A percentile compares a stretch with the other conserved stretches of the same genome.
These are phyloP conservation scores for Pachymerium ferrugineum DNA, from an alignment of 2,888 invertebrate species.

Conservation along the genomic window DNA sequence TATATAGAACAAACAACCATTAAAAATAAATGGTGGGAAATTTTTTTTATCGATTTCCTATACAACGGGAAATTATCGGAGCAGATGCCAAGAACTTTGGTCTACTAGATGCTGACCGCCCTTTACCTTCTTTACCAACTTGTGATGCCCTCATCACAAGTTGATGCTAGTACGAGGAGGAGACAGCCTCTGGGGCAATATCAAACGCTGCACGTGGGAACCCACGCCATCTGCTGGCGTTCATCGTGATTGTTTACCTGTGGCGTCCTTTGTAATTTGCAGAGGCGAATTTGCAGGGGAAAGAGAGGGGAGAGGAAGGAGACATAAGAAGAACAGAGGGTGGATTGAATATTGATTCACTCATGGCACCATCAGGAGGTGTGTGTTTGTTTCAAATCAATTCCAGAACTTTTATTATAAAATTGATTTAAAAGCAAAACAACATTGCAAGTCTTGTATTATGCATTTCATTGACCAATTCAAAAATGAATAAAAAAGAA, in stretches of 20 bases:
- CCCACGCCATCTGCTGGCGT: slow-evolving; percentile 8
- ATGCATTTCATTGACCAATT: not conserved
- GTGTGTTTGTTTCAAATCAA: slow-evolving; percentile 3
- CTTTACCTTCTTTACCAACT: not conserved
- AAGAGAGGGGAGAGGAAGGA: too few relatives aligned
- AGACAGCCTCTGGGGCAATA: slow-evolving; percentile 1
- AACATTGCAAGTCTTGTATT: not conserved
- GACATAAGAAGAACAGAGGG: slow-evolving; percentile 8
- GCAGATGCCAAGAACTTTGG: slow-evolving; percentile 13
- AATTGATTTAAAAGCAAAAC: not conserved
- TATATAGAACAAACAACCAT: not conserved
- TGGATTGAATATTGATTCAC: slow-evolving; percentile 13
- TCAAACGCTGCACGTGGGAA: slow-evolving; percentile 13
- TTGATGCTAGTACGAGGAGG: not conserved
- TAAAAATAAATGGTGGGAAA: not conserved
- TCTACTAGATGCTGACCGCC: not conserved
- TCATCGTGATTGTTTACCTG: slow-evolving; percentile 8
- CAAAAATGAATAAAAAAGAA: not conserved
- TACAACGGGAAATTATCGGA: not conserved
- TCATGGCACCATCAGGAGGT: not conserved
- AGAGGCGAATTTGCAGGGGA: not conserved
- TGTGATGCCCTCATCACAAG: not conserved
- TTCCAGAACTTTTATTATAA: not conserved
- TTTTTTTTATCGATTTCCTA: not conserved
- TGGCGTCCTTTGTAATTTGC: slow-evolving; percentile 13